Evolutionary conservation across 2,888 invertebrate species (phyloP).

Genomic region (Hirtodrosophila duncani): DNA sequence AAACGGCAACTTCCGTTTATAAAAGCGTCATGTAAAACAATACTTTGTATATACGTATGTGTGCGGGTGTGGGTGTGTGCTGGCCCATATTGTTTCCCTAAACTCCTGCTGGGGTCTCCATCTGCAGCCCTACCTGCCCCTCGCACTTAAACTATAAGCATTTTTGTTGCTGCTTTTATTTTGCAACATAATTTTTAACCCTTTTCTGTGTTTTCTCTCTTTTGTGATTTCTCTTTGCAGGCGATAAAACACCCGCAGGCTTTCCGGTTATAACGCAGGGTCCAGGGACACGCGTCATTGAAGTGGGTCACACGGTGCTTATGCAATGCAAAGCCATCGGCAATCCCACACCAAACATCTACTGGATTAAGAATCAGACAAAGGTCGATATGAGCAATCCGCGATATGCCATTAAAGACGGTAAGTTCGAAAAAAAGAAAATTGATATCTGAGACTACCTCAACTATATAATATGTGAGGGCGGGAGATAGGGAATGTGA

Average conservation of each 20-base stretch:
- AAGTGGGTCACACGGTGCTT: conserved; percentile 94
- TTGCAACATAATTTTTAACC: conserved; percentile 41
- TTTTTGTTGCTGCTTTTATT: conserved; percentile 21
- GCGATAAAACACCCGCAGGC: conserved; percentile 92
- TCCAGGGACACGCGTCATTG: conserved; percentile 95
- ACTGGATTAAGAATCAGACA: conserved; percentile 96
- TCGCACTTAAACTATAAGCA: conserved; percentile 28
- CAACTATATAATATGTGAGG: conserved; percentile 10
- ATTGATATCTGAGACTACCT: too few species aligned
- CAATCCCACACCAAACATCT: conserved; percentile 88
- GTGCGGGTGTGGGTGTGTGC: conserved; percentile 3
- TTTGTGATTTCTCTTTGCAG: conserved; percentile 76
- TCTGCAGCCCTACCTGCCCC: background rate
- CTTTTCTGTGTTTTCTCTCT: conserved; percentile 6
- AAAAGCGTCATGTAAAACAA: conserved; percentile 68
- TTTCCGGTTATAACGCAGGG: conserved; percentile 94
- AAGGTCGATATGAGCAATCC: conserved; percentile 92
- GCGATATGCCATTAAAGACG: conserved; percentile 90
- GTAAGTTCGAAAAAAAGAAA: conserved; percentile 79
- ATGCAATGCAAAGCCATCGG: conserved; percentile 94
- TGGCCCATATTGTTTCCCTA: conserved; percentile 57
- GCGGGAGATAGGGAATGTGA: too few species aligned
- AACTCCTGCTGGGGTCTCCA: conserved; percentile 21
- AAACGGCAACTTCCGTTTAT: conserved; percentile 64
- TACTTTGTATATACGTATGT: conserved; percentile 38